Evolutionary conservation across 2,888 invertebrate genomes (phyloP).

Genomic region (Sisyra terminalis): DNA sequence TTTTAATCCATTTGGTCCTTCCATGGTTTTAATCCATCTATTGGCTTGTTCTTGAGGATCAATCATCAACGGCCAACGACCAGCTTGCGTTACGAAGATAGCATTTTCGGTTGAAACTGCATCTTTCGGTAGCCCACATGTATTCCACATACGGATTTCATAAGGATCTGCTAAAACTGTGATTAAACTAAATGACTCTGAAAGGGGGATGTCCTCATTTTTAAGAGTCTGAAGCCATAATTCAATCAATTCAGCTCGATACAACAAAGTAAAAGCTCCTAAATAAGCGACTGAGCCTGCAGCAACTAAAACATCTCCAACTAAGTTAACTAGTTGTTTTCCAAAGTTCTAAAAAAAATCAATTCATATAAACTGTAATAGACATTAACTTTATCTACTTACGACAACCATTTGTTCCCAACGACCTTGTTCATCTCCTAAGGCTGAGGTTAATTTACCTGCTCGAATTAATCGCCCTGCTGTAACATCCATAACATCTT

Average conservation of each 20-base stretch:
- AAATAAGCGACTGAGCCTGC: slow-evolving; percentile 81
- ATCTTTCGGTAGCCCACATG: slow-evolving; percentile 76
- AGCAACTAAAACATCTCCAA: slow-evolving; percentile 76
- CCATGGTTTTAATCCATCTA: slow-evolving; percentile 83
- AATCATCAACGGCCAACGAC: slow-evolving; percentile 81
- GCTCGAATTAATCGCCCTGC: slow-evolving; percentile 65
- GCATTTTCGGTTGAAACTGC: slow-evolving; percentile 83
- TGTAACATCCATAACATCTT: slow-evolving; percentile 59
- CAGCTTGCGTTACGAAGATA: slow-evolving; percentile 67
- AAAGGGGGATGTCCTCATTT: slow-evolving; percentile 51
- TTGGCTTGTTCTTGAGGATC: slow-evolving; percentile 94
- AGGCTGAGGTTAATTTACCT: slow-evolving; percentile 67
- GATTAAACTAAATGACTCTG: slow-evolving; percentile 50
- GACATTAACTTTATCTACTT: slow-evolving; percentile 10
- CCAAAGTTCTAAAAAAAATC: slow-evolving; percentile 36
- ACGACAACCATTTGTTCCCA: slow-evolving; percentile 65
- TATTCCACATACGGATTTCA: slow-evolving; percentile 80
- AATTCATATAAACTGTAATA: not conserved
- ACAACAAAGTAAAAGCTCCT: slow-evolving; percentile 70
- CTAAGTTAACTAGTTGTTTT: slow-evolving; percentile 48
- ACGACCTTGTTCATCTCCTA: slow-evolving; percentile 71
- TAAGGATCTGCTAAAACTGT: slow-evolving; percentile 65
- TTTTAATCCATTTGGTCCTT: slow-evolving; percentile 52
- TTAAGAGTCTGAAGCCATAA: slow-evolving; percentile 54
- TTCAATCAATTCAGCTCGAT: slow-evolving; percentile 46